Base-by-base conservation (phyloP, 2,888 invertebrate genomes). In the Eudiplozoon nipponicum region DNA sequence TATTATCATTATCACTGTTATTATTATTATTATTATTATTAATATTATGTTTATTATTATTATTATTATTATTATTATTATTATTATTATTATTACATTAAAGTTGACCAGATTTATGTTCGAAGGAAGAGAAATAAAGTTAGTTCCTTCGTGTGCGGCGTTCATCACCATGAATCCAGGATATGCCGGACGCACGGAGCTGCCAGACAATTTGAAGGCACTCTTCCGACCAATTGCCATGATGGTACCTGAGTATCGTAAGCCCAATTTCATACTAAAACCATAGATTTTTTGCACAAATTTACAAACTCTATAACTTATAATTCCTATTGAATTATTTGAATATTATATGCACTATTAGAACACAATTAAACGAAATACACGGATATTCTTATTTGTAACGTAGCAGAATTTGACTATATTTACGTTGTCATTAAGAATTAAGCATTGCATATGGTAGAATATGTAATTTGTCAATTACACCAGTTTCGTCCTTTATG, bases 91-190 rank as follows among this genome's bases (percentile, higher is more conserved):
- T 18, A 33, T 45, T 39, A 9, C 11, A 34, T 39, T 35, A 15
- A 47, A 55, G 55, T 45, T 52, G 49, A 54, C 46, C 46, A 69
- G 75, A 49, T 77, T 78, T 51, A 70, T 74, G 67, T 78, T 78
- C 57, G 77, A 78, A 59, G 76, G 77, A 0, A 67, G 75, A 3
- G 74, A 74, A 59, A 77, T 78, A 37, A 75, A 72, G 52, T 56
- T 77, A 22, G 68, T 73, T 1, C 68, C 66, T 45, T 69, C 70
- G 1, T 77, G 76, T 51, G 73, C 75, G 0, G 71, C 74, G 0
- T 77, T 76, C 51, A 74, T 77, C 47, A 77, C 77, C 0, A 78
- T 78, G 77, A 77, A 77, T 60, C 77, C 77, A 0, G 77, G 77
- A 1, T 77, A 77, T 53, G 77, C 76, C 1, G 77, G 77, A 0